phyloP scores from a whole-genome alignment of 1,140 invertebrate species.

The Brachionus calyciflorus region DNA sequence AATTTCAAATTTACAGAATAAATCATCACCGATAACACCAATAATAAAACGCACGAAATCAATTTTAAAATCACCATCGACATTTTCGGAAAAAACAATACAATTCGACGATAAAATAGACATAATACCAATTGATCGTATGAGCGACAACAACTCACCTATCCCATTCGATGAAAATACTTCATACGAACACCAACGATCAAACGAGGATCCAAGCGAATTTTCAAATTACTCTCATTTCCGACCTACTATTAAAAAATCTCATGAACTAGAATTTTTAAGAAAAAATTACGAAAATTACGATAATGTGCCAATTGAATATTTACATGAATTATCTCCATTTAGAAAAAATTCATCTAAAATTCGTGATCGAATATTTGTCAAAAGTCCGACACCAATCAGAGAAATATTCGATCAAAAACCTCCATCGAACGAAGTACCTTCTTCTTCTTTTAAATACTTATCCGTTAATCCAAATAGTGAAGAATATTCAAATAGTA shows the following conservation, averaged over 20 bases:
- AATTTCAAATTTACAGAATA: no score
- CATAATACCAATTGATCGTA: conserved; percentile 30
- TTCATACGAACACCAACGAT: neutral
- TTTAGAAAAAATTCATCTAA: neutral
- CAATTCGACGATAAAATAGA: conserved; percentile 39
- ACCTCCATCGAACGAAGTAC: neutral
- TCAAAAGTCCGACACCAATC: conserved; percentile 39
- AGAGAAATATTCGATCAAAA: conserved; percentile 24
- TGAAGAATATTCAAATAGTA: neutral
- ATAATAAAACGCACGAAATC: conserved; percentile 37
- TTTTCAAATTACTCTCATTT: conserved; percentile 6
- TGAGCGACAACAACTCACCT: neutral
- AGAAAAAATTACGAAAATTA: conserved; percentile 37
- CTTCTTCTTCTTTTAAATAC: conserved; percentile 41
- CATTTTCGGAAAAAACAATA: conserved; percentile 28
- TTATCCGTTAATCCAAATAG: neutral
- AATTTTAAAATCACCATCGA: conserved; percentile 42
- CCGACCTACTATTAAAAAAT: neutral
- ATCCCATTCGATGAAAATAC: neutral
- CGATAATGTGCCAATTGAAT: neutral
- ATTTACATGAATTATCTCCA: conserved; percentile 19
- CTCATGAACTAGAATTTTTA: conserved; percentile 20
- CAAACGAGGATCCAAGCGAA: neutral
- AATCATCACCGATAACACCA: neutral
- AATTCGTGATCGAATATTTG: neutral